These are phyloP conservation scores for Zeuzera pyrina DNA, from an alignment of 2,888 invertebrate species.

Conservation along the genomic window DNA sequence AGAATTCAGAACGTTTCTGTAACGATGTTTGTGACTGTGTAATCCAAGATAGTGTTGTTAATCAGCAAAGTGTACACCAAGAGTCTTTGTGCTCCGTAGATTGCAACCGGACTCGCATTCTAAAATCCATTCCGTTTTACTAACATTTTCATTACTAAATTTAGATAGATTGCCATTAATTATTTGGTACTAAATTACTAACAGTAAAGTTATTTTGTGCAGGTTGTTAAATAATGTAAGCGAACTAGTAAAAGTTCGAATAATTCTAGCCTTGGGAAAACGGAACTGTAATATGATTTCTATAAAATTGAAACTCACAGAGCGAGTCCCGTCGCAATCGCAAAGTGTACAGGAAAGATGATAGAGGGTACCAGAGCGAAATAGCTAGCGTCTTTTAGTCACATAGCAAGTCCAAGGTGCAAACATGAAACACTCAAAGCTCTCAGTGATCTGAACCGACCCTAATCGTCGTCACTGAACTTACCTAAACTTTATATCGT, in stretches of 20 bases:
- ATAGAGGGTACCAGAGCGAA: conserved; percentile 70
- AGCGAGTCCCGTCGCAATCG: conserved; percentile 68
- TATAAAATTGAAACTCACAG: conserved; percentile 27
- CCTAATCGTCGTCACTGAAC: conserved; percentile 50
- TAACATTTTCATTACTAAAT: conserved; percentile 5
- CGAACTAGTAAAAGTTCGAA: not conserved
- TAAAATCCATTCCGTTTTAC: conserved; percentile 34
- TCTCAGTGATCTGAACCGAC: conserved; percentile 62
- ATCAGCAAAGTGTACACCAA: conserved; percentile 67
- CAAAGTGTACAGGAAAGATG: conserved; percentile 24
- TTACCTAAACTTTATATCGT: conserved; percentile 43
- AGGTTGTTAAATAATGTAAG: no score
- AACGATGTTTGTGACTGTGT: conserved; percentile 69
- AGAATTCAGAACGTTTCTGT: conserved; percentile 11
- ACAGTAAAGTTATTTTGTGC: no score
- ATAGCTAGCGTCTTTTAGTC: conserved; percentile 70
- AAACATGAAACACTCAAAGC: conserved; percentile 76
- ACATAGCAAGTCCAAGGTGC: conserved; percentile 75
- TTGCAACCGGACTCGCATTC: conserved; percentile 70
- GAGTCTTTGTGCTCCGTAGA: conserved; percentile 73
- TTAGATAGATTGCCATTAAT: not conserved
- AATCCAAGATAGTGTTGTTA: conserved; percentile 72
- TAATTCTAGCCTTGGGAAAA: conserved; percentile 20
- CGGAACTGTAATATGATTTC: conserved; percentile 24
- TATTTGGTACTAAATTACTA: no score